These are phyloP conservation scores for Lepus oiostolus DNA, from an alignment of 2,797 vertebrate species.

Conservation along the genomic window DNA sequence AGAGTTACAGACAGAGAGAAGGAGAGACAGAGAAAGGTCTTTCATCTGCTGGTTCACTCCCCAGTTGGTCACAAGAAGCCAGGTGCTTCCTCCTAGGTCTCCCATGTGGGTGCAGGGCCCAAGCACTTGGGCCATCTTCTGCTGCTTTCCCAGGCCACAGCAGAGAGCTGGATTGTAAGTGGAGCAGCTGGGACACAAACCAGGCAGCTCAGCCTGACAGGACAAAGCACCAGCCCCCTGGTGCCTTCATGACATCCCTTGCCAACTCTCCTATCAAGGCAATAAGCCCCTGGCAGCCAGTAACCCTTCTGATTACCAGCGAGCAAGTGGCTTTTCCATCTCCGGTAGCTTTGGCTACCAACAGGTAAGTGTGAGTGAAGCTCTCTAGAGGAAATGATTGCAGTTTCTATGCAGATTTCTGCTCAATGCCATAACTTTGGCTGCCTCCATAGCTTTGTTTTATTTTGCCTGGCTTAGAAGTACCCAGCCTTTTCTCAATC, in stretches of 20 bases:
- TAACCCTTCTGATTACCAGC: not conserved
- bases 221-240: too few relatives aligned
- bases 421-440: not conserved
- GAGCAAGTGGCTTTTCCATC: not conserved
- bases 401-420: not conserved
- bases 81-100: too few relatives aligned
- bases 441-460: not conserved
- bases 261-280: not conserved
- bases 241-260: not conserved
- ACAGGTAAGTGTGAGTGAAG: not conserved
- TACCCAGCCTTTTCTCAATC: not conserved
- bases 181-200: too few relatives aligned
- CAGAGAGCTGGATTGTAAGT: too few relatives aligned
- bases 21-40: too few relatives aligned
- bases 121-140: too few relatives aligned
- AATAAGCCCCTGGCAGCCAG: not conserved
- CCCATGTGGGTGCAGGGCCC: too few relatives aligned
- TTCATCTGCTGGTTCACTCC: too few relatives aligned
- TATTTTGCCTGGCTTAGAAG: not conserved
- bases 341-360: not conserved
- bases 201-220: too few relatives aligned
- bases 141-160: too few relatives aligned
- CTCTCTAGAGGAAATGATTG: conserved; percentile 22
- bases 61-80: too few relatives aligned
- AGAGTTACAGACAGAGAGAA: too few relatives aligned